phyloP scores from a whole-genome alignment of 2,888 invertebrate species.

The Orthosia incerta region DNA sequence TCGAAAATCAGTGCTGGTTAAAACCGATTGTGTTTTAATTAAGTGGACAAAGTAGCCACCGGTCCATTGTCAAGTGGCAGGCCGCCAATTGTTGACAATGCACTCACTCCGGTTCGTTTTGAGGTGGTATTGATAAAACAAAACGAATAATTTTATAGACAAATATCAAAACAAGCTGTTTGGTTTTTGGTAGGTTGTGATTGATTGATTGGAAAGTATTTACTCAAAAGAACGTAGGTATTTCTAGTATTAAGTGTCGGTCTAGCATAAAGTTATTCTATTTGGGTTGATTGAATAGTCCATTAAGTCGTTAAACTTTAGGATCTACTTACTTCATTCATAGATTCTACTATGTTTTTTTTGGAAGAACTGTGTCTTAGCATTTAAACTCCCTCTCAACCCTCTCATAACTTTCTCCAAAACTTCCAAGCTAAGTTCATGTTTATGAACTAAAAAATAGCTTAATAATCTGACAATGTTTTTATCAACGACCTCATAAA shows the following conservation, averaged over 20 bases:
- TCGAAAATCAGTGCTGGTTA: slow-evolving; percentile 14
- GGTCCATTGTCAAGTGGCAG: slow-evolving; percentile 33
- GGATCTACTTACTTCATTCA: too few relatives aligned
- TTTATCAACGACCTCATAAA: slow-evolving; percentile 18
- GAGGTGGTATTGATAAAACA: slow-evolving; percentile 16
- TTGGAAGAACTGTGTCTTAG: background rate
- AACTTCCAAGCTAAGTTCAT: background rate
- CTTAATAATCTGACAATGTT: slow-evolving; percentile 14
- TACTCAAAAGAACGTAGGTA: background rate
- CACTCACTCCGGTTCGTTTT: slow-evolving; percentile 24
- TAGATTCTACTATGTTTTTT: too few relatives aligned
- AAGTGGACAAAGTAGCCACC: slow-evolving; percentile 15
- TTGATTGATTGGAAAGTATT: background rate
- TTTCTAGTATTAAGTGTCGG: too few relatives aligned
- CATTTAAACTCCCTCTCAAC: background rate
- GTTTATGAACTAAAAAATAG: slow-evolving; percentile 16
- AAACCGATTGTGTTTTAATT: slow-evolving; percentile 34
- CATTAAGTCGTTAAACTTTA: too few relatives aligned
- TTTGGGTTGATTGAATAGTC: too few relatives aligned
- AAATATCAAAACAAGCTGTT: background rate
- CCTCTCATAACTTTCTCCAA: background rate
- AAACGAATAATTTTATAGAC: background rate
- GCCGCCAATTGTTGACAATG: slow-evolving; percentile 26
- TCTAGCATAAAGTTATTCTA: too few relatives aligned
- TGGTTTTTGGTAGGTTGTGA: background rate